Conservation (phyloP, 2,113 vertebrate genomes). For the Cephalopholis sonnerati region DNA sequence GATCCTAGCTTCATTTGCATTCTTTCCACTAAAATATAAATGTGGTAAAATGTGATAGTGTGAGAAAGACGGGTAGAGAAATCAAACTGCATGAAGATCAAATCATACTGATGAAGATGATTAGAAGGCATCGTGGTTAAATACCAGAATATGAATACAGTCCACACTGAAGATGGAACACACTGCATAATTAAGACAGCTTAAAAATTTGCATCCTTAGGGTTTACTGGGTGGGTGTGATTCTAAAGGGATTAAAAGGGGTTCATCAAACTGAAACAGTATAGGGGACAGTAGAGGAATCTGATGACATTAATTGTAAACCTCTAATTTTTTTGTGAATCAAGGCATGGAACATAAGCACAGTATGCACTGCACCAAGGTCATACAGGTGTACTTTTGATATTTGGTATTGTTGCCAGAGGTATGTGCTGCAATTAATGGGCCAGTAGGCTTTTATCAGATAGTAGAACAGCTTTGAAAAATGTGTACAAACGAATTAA, state of each 20-base stretch:
- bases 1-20: slow-evolving; percentile 7
- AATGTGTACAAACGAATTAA: neutral
- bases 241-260: slow-evolving; percentile 6
- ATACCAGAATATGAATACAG: slow-evolving; percentile 5
- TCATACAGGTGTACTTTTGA: neutral
- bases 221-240: slow-evolving; percentile 3
- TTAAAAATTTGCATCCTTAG: neutral
- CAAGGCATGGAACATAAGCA: neutral
- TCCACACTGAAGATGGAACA: neutral
- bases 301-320: neutral
- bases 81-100: slow-evolving; percentile 31
- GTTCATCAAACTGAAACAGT: slow-evolving; percentile 6
- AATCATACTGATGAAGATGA: slow-evolving; percentile 31
- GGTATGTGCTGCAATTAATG: neutral
- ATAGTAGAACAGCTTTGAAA: neutral
- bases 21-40: slow-evolving; percentile 29
- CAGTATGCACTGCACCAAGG: neutral
- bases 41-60: slow-evolving; percentile 15
- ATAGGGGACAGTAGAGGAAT: neutral
- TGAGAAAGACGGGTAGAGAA: neutral
- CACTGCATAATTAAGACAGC: neutral
- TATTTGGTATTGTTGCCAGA: neutral
- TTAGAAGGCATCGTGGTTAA: slow-evolving; percentile 30
- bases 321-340: neutral
- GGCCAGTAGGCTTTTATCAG: neutral